Conservation (phyloP, 1,140 invertebrate genomes). For the Heliconius nattereri region DNA sequence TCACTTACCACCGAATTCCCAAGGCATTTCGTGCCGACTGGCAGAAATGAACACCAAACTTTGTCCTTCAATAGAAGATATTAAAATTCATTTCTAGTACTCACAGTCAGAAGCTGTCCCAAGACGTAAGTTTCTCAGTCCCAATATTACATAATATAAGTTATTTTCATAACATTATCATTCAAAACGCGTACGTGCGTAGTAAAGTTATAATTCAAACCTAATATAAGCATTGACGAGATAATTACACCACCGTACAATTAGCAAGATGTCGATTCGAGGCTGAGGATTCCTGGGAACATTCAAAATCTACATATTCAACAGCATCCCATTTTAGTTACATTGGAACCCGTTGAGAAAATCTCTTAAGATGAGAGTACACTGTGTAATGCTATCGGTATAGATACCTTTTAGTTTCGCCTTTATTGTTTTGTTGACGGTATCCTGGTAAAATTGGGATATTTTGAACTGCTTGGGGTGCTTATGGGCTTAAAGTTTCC, state of each 20-base stretch:
- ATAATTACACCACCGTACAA: slow-evolving; percentile 26
- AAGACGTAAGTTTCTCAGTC: too few relatives aligned
- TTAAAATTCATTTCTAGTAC: neutral
- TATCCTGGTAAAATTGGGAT: neutral
- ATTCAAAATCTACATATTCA: slow-evolving; percentile 46
- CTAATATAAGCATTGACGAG: slow-evolving; percentile 8
- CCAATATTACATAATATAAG: neutral
- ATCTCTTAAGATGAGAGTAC: slow-evolving; percentile 20
- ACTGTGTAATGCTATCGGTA: neutral
- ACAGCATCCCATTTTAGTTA: slow-evolving; percentile 35
- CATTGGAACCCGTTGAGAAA: slow-evolving; percentile 27
- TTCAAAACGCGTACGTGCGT: slow-evolving; percentile 6
- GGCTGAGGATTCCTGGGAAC: slow-evolving; percentile 19
- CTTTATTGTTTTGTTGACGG: neutral
- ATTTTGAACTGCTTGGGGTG: neutral
- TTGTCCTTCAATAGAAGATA: neutral
- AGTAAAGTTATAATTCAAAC: neutral
- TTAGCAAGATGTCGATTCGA: slow-evolving; percentile 24
- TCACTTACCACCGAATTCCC: too few relatives aligned
- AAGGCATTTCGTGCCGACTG: too few relatives aligned
- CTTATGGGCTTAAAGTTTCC: too few relatives aligned
- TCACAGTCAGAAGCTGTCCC: too few relatives aligned
- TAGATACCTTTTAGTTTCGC: neutral
- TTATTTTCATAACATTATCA: neutral
- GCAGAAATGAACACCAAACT: too few relatives aligned